A percentile compares a stretch with the other conserved stretches of the same genome.
Conservation (phyloP, 2,888 invertebrate species). For the Chymomyza procnemis region DNA sequence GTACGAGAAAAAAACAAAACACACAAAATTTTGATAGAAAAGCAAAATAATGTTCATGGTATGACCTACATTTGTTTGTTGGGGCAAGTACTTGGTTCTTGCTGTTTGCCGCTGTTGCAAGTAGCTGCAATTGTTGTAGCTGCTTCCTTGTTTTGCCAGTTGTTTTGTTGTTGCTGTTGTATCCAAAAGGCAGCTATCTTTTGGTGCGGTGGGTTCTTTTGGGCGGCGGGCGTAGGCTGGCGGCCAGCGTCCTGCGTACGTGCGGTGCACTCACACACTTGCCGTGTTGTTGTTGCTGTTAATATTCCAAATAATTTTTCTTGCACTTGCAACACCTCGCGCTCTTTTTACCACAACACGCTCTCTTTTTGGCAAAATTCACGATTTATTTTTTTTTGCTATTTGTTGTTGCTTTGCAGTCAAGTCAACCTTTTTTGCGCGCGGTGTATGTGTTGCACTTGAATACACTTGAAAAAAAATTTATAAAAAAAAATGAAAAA, state of each 20-base stretch:
- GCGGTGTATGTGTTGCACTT: slow-evolving; percentile 21
- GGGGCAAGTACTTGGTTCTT: background rate
- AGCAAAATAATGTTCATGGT: slow-evolving; percentile 3
- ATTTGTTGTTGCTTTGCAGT: background rate
- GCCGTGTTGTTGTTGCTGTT: no score
- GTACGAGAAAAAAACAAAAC: no score
- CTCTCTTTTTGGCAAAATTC: no score
- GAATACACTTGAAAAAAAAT: slow-evolving; percentile 42
- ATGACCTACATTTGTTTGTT: slow-evolving; percentile 18
- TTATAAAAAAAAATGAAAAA: slow-evolving; percentile 24
- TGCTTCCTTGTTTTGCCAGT: background rate
- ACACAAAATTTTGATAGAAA: no score
- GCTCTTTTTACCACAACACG: no score
- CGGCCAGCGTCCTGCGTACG: background rate
- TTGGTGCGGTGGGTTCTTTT: slow-evolving; percentile 28
- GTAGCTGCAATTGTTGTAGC: background rate
- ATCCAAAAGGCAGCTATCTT: background rate
- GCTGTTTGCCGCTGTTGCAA: background rate
- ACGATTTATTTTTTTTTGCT: background rate
- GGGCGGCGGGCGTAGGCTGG: slow-evolving; percentile 11
- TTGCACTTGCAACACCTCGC: no score
- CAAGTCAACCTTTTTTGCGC: slow-evolving; percentile 10
- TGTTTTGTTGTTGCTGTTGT: slow-evolving; percentile 2
- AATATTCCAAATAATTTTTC: background rate
- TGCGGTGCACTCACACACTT: no score